Conservation (phyloP, 2,113 vertebrate genomes). For the Chionis minor region DNA sequence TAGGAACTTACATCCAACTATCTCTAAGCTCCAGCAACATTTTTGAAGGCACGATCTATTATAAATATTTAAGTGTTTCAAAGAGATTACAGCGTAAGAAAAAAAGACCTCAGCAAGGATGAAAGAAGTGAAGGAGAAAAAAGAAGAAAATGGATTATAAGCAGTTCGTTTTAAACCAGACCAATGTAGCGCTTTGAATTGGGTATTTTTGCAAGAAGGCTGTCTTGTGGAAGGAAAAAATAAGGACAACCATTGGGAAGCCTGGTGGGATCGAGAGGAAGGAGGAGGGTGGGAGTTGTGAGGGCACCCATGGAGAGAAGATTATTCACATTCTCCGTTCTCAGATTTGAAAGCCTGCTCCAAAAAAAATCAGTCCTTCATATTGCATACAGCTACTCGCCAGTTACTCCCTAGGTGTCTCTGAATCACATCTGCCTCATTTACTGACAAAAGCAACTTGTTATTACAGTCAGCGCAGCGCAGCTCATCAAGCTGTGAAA, state of each 20-base stretch:
- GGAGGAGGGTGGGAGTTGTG: not conserved
- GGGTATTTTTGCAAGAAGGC: not conserved
- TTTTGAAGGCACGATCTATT: not conserved
- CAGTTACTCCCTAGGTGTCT: slow-evolving; percentile 22
- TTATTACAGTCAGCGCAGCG: not conserved
- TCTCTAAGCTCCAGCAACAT: not conserved
- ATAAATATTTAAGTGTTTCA: not conserved
- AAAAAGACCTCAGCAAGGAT: not conserved
- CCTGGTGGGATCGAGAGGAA: not conserved
- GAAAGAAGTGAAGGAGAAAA: not conserved
- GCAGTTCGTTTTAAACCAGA: not conserved
- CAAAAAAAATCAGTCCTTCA: not conserved
- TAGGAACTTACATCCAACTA: not conserved
- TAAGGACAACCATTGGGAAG: not conserved
- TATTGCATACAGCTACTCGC: not conserved
- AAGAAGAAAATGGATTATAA: not conserved
- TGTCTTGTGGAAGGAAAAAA: not conserved
- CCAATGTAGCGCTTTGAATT: not conserved
- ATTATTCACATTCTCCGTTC: slow-evolving; percentile 23
- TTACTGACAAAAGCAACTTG: slow-evolving; percentile 34
- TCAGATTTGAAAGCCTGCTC: slow-evolving; percentile 14
- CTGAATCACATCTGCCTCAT: slow-evolving; percentile 61
- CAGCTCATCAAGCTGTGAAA: not conserved
- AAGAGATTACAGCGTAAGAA: not conserved
- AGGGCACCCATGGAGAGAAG: slow-evolving; percentile 4